Conservation (phyloP, 2,797 vertebrate species). For the Scyliorhinus canicula region DNA sequence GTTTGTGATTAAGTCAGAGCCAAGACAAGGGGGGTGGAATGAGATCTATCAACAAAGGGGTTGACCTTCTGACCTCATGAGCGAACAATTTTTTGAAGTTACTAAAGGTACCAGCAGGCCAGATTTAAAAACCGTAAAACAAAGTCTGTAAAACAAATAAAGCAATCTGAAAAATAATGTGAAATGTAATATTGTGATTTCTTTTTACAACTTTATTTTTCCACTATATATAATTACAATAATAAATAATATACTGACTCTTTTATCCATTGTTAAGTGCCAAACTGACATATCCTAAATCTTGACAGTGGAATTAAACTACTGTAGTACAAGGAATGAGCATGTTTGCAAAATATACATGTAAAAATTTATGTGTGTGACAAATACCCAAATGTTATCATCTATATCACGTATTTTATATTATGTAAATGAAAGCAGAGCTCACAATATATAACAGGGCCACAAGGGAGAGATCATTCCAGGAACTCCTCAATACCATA, state of each 20-base stretch:
- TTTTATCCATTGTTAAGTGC: constrained; percentile 23
- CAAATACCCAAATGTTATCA: constrained; percentile 19
- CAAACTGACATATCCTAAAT: neutral
- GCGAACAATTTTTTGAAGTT: neutral
- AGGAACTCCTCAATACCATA: neutral
- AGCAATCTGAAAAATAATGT: neutral
- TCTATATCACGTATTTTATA: neutral
- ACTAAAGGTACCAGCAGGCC: too few relatives aligned
- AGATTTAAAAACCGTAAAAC: neutral
- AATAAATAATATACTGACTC: neutral
- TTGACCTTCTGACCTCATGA: neutral
- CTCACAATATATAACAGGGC: neutral
- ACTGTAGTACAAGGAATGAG: neutral
- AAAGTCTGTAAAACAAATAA: neutral
- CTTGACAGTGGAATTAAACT: neutral
- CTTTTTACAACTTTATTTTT: constrained; percentile 12
- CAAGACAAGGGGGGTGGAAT: neutral
- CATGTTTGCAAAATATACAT: constrained; percentile 18
- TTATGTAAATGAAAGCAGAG: neutral
- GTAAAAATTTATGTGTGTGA: constrained; percentile 15
- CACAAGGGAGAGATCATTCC: neutral
- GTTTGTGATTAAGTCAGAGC: neutral
- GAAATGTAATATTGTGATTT: neutral
- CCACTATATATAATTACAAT: neutral
- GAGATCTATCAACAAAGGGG: neutral